Evolutionary conservation across 1,140 invertebrate species (phyloP).

Genomic region (Lepidurus couesii): DNA sequence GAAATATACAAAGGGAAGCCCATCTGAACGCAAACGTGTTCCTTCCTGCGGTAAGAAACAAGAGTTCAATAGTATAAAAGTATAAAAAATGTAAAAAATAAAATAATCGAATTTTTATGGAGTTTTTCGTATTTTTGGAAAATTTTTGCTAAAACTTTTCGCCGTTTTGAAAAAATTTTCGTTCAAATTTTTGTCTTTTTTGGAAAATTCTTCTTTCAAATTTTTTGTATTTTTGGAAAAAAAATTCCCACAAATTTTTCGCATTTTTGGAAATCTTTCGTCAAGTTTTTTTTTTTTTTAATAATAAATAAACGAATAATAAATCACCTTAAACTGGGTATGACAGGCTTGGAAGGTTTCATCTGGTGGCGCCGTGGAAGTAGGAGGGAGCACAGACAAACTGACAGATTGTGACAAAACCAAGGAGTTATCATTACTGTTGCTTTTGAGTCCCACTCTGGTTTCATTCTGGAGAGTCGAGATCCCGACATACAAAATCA

Average conservation of each 20-base stretch:
- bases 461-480: neutral
- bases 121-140: too few species aligned
- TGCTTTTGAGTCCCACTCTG: neutral
- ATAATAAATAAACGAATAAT: neutral
- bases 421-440: conserved; percentile 6
- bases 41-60: neutral
- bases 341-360: conserved; percentile 13
- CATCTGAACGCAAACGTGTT: neutral
- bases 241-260: too few species aligned
- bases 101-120: neutral
- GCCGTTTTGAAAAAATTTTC: too few species aligned
- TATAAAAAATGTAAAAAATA: neutral
- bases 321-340: neutral
- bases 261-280: too few species aligned
- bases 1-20: conserved; percentile 53
- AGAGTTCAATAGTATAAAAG: neutral
- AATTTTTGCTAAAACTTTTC: too few species aligned
- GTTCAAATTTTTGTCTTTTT: too few species aligned
- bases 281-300: too few species aligned
- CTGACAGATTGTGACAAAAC: conserved; percentile 2
- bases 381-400: neutral
- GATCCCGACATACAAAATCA: neutral
- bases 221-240: too few species aligned
- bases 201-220: too few species aligned
- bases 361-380: neutral